Percentiles rank a stretch among this genome's conserved stretches.
phyloP scores from a whole-genome alignment of 2,797 vertebrate species.

The Nannoperca obscura region DNA sequence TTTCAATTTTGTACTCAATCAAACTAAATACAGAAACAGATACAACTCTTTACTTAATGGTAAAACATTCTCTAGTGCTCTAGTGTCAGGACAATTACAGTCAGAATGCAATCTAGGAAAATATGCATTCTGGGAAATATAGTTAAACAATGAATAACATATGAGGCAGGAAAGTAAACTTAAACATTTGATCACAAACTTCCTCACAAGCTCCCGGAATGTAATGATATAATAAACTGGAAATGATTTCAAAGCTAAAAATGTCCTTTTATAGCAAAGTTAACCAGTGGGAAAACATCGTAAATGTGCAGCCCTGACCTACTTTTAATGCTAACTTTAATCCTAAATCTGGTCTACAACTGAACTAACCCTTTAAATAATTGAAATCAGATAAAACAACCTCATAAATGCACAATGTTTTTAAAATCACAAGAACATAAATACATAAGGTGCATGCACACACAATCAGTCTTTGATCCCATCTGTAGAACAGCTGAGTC shows the following conservation, averaged over 20 bases:
- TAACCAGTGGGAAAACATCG: slow-evolving; percentile 11
- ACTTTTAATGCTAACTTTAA: slow-evolving; percentile 20
- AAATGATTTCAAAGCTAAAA: slow-evolving; percentile 1
- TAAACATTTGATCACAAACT: slow-evolving; percentile 6
- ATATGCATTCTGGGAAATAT: neutral
- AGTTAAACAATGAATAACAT: neutral
- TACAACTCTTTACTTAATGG: neutral
- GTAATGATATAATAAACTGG: slow-evolving; percentile 9
- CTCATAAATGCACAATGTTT: slow-evolving; percentile 23
- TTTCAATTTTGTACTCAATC: neutral
- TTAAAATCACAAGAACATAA: slow-evolving; percentile 18
- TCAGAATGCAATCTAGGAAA: slow-evolving; percentile 2
- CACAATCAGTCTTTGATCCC: slow-evolving; percentile 61
- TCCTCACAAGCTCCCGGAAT: neutral
- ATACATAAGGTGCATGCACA: slow-evolving; percentile 18
- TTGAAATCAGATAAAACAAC: slow-evolving; percentile 1
- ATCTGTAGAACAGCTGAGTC: slow-evolving; percentile 74
- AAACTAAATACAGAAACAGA: neutral
- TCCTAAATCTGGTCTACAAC: slow-evolving; percentile 6
- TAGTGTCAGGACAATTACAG: neutral
- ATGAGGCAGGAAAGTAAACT: neutral
- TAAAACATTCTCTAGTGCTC: neutral
- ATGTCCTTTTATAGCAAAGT: slow-evolving; percentile 19
- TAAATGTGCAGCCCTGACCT: neutral
- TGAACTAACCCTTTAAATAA: slow-evolving; percentile 14